phyloP scores from a whole-genome alignment of 2,888 invertebrate genomes.

The Perizoma flavofasciatum region DNA sequence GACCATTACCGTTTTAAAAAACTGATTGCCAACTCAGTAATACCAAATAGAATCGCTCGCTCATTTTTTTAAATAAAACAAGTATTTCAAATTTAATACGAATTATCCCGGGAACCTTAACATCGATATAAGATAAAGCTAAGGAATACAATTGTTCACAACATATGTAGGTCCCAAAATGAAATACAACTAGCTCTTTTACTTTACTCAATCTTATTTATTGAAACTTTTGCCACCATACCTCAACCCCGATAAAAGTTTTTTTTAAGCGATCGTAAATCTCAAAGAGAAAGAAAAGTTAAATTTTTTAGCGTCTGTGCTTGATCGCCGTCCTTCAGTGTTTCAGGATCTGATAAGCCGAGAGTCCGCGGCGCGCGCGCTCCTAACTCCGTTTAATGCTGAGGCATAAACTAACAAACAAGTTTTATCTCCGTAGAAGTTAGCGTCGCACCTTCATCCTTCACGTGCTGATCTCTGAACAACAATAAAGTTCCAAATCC shows the following conservation, averaged over 20 bases:
- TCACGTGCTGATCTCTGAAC: conserved; percentile 73
- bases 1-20: too few relatives aligned
- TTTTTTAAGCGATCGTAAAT: conserved; percentile 36
- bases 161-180: conserved; percentile 14
- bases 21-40: too few relatives aligned
- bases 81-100: too few relatives aligned
- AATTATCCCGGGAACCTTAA: too few relatives aligned
- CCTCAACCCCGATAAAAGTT: conserved; percentile 32
- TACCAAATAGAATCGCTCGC: too few relatives aligned
- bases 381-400: conserved; percentile 56
- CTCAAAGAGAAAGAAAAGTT: conserved; percentile 36
- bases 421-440: conserved; percentile 76
- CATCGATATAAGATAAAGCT: conserved; percentile 28
- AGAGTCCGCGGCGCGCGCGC: conserved; percentile 43
- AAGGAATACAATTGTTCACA: conserved; percentile 26
- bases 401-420: conserved; percentile 72
- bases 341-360: conserved; percentile 53
- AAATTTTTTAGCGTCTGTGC: conserved; percentile 37
- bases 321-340: conserved; percentile 42
- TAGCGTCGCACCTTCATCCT: conserved; percentile 76
- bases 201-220: conserved; percentile 34
- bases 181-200: conserved; percentile 34
- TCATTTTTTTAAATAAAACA: too few relatives aligned
- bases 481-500: conserved; percentile 69
- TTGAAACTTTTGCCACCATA: conserved; percentile 33